A percentile compares a stretch with the other conserved stretches of the same genome.
These are phyloP conservation scores for Macrochelys suwanniensis DNA, from an alignment of 2,797 vertebrate genomes.

Conservation along the genomic window DNA sequence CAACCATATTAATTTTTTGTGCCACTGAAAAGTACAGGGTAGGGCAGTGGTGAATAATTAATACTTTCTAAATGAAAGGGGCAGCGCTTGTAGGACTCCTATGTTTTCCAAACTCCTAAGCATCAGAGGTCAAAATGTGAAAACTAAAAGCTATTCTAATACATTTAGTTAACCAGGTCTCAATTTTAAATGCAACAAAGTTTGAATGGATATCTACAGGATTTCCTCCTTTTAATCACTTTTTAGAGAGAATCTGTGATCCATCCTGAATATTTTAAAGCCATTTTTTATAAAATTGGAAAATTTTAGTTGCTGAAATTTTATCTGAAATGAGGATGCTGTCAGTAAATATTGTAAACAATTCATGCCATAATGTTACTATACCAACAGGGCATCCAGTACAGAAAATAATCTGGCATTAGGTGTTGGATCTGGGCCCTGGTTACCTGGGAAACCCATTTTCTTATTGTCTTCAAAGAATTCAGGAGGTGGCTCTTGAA, in stretches of 20 bases:
- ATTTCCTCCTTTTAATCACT: neutral
- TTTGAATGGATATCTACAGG: neutral
- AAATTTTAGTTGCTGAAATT: neutral
- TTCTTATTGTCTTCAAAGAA: neutral
- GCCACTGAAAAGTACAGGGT: neutral
- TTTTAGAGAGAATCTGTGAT: neutral
- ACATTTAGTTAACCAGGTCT: neutral
- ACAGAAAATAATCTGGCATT: neutral
- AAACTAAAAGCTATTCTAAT: neutral
- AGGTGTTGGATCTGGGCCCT: neutral
- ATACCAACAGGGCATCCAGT: neutral
- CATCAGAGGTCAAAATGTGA: neutral
- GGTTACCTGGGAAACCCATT: neutral
- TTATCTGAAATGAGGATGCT: neutral
- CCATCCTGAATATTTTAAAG: neutral
- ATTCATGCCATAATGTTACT: neutral
- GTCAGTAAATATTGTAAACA: neutral
- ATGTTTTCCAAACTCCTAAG: neutral
- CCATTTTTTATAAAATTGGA: neutral
- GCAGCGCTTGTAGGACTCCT: neutral
- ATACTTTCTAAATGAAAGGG: neutral
- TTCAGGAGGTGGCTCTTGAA: neutral
- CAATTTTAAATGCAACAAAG: neutral
- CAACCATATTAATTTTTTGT: neutral
- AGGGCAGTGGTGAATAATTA: neutral